Evolutionary conservation across 2,888 invertebrate genomes (phyloP), one percentile per base, ranked within the genome.

Genomic region (Ochropleura leucogaster): DNA sequence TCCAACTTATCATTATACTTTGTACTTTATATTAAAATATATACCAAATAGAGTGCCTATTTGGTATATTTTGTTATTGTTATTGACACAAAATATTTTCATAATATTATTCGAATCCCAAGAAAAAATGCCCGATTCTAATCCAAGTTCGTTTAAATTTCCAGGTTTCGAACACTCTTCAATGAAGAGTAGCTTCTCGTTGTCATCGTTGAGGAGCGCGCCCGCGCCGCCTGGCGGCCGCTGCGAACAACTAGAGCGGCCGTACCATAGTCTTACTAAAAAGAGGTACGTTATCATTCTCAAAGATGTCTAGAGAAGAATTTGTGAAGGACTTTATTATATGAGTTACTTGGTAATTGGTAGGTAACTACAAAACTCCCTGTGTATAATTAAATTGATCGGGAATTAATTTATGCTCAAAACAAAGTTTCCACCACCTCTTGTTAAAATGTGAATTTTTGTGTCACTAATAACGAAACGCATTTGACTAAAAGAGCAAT

Each of bases 201-300:
- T 98, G 96, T 98, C 98, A 91, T 98, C 98, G 90, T 97, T 98
- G 94, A 97, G 97, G 88, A 98, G 93, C 74, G 93, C 92, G 87
- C 97, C 97, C 83, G 97, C 97, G 90, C 97, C 97, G 80, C 93
- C 93, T 59, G 93, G 92, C 69, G 97, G 97, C 92, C 92, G 96
- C 93, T 90, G 95, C 95, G 92, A 95, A 12, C 95, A 94, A 82
- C 92, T 96, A 76, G 98, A 98, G 94, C 97, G 98, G 92, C 98
- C 98, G 68, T 98, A 98, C 94, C 98, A 98, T 95, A 98, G 98
- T 96, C 97, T 98, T 88, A 98, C 98, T 73, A 97, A 98, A 92
- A 98, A 98, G 95, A 97, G 97, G 97, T 97, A 42, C 6, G 46
- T 0, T 20, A 42, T 3, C 5, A 16, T 47, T 18, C 0, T 16